Percentiles rank a stretch among this genome's conserved stretches.
phyloP scores from a whole-genome alignment of 1,140 invertebrate genomes.

The Tetranychus urticae region DNA sequence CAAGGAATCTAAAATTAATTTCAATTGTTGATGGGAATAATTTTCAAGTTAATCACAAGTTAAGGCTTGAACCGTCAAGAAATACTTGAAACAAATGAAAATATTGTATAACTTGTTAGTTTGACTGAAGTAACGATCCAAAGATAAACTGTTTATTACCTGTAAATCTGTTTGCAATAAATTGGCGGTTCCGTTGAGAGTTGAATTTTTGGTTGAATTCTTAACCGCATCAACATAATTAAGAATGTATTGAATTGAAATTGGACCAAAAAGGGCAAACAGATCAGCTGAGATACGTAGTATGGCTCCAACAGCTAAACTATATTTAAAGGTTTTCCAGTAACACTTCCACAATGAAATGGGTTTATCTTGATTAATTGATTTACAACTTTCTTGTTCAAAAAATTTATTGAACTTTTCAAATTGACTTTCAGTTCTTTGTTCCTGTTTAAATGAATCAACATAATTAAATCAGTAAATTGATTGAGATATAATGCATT shows the following conservation, averaged over 20 bases:
- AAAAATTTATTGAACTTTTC: not conserved
- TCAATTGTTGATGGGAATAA: too few species aligned
- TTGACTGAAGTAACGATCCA: too few species aligned
- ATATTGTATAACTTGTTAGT: too few species aligned
- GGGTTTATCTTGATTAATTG: not conserved
- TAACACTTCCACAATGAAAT: conserved; percentile 37
- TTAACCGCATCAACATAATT: conserved; percentile 29
- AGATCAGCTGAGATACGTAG: conserved; percentile 46
- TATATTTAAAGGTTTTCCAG: conserved; percentile 38
- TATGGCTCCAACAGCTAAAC: conserved; percentile 41
- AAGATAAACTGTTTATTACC: not conserved
- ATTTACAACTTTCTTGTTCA: not conserved
- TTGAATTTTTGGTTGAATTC: not conserved
- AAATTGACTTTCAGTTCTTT: not conserved
- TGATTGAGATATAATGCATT: too few species aligned
- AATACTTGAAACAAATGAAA: too few species aligned
- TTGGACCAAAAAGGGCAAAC: conserved; percentile 43
- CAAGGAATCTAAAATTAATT: too few species aligned
- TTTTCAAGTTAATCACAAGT: too few species aligned
- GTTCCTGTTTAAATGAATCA: not conserved
- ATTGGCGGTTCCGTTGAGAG: not conserved
- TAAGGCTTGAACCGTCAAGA: too few species aligned
- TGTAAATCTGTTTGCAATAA: not conserved
- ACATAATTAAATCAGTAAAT: not conserved
- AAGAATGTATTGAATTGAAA: conserved; percentile 46